Base-by-base conservation (phyloP, 1,140 invertebrate genomes). In the Stegodyphus mimosarum region DNA sequence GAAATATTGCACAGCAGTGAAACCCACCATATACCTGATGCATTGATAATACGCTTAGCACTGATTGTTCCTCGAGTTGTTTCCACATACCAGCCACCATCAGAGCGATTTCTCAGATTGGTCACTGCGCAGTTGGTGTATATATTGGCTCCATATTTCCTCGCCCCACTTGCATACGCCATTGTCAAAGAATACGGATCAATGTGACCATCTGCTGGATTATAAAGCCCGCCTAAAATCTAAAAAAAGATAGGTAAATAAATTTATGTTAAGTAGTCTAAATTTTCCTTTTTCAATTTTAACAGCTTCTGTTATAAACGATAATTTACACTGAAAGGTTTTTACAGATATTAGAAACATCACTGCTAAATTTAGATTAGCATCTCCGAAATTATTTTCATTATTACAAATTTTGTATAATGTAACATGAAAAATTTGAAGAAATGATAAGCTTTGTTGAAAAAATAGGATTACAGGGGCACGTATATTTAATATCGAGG, bases 141-240 rank as follows among this genome's bases (percentile, higher is more conserved):
- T 5, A 91, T 88, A 15, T 78, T 48, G 7, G 90, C 91, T 5
- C 91, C 91, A 76, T 89, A 87, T 79, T 86, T 88, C 33, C 89
- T 78, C 0, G 91, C 91, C 48, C 90, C 91, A 49, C 83, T 88
- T 3, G 91, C 90, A 71, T 91, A 87, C 5, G 91, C 91, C 87
- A 90, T 89, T 6, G 91, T 91, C 33, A 91, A 73, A 13, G 90
- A 91, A 87, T 91, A 90, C 3, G 91, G 90, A 86, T 91, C 91
- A 50, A 91, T 89, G 72, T 91, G 90, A 11, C 91, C 91, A 81
- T 91, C 91, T 11, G 87, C 86, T 15, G 90, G 89, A 66, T 88
- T 91, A 83, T 88, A 90, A 3, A 91, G 76, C 11, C 90, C 91
- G 64, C 88, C 90, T 55, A 90, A 52, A 69, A 91, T 88, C 90